Evolutionary conservation across 2,888 invertebrate genomes (phyloP), one percentile per base, ranked within the genome.

Genomic region (Ariolimax columbianus): DNA sequence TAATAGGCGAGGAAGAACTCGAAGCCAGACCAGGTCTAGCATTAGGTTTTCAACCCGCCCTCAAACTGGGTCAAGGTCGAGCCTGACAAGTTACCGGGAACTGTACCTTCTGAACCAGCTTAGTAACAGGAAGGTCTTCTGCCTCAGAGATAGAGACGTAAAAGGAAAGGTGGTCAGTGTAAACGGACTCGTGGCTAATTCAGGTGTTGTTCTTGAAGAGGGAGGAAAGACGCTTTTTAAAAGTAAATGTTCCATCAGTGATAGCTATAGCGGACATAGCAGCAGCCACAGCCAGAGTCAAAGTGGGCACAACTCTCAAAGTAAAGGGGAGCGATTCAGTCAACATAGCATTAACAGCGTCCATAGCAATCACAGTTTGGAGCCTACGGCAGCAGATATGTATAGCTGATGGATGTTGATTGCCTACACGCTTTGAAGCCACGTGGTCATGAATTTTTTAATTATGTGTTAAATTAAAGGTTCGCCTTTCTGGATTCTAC

Each of bases 321-420:
- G 72, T 33, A 77, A 75, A 33, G 82, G 77, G 14, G 75, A 82
- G 33, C 38, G 82, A 6, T 63, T 36, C 70, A 77, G 77, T 33
- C 36, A 78, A 36, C 68, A 83, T 40, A 82, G 82, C 59, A 47
- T 30, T 55, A 73, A 82, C 40, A 72, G 59, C 14, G 30, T 4
- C 2, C 70, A 51, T 30, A 81, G 81, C 43, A 78, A 63, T 72
- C 81, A 83, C 66, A 85, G 78, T 63, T 68, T 77, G 36, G 86
- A 86, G 55, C 82, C 84, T 0, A 82, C 86, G 17, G 84, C 86
- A 17, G 80, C 47, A 9, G 82, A 82, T 23, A 84, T 84, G 82
- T 86, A 86, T 78, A 86, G 84, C 68, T 86, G 82, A 84, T 14
- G 14, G n/a, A n/a, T n/a, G n/a, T n/a, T n/a, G n/a, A n/a, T n/a